Evolutionary conservation across 2,888 invertebrate genomes (phyloP), one percentile per base, ranked within the genome.

Genomic region (Drosophila formosana): DNA sequence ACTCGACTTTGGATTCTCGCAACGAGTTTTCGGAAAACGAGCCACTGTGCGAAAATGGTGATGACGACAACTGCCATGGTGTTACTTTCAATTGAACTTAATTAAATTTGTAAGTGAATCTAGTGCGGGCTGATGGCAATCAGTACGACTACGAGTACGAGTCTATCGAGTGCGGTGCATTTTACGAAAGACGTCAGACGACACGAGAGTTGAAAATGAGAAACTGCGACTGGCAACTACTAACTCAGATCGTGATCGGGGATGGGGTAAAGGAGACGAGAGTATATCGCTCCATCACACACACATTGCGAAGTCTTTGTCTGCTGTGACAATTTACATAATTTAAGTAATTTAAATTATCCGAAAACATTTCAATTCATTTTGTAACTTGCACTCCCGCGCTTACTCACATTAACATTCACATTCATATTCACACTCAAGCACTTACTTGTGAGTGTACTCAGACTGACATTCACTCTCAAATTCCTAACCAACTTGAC

Each of bases 101-200:
- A 91, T 91, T 92, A 91, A 92, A 91, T 91, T 91, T 91, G 91
- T 92, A 92, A 92, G 91, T 90, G 92, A 92, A 91, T 92, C 91
- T 91, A 91, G 91, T 91, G 90, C 90, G 91, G 88, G 88, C 78
- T 75, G 79, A 60, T 43, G 60, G 53, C 75, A 32, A 43, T 62
- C 49, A 45, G 55, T 51, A 41, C 49, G 46, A 28, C 61, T 57
- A 49, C 51, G 46, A 30, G 47, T 50, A 26, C 66, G 43, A 18
- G 18, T 18, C 58, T 7, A 41, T 37, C 34, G 53, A 32, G 60
- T 51, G 39, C 75, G 68, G 25, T 75, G 80, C 80, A 75, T 43
- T 67, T 52, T 26, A 43, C 52, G 71, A 41, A 13, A 41, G 13
- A 18, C 70, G 57, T 50, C 63, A 62, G 63, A 55, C 63, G 71